These are phyloP conservation scores for Chanos chanos DNA, from an alignment of 2,797 vertebrate genomes.

Conservation along the genomic window DNA sequence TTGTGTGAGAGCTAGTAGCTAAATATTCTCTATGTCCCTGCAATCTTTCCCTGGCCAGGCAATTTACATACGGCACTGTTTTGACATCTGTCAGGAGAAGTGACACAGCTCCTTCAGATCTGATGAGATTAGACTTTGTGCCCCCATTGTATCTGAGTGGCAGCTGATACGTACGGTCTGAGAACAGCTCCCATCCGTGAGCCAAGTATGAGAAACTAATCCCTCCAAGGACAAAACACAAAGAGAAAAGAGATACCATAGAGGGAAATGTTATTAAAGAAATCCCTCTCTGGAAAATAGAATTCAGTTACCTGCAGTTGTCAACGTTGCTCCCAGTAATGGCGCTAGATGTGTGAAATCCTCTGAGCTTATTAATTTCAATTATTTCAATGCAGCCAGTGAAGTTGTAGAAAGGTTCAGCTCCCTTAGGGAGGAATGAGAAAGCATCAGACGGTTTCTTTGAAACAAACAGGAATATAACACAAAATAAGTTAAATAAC, in stretches of 20 bases:
- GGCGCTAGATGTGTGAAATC: conserved; percentile 70
- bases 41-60: conserved; percentile 7
- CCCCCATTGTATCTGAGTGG: conserved; percentile 11
- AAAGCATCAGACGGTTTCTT: conserved; percentile 36
- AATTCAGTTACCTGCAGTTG: conserved; percentile 77
- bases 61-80: conserved; percentile 1
- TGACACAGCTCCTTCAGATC: neutral
- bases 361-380: conserved; percentile 74
- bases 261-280: neutral
- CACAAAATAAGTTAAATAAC: neutral
- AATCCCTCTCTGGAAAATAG: conserved; percentile 24
- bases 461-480: conserved; percentile 19
- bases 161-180: conserved; percentile 4
- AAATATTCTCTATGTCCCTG: neutral
- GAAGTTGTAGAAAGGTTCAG: conserved; percentile 75
- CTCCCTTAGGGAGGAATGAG: conserved; percentile 57
- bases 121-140: conserved; percentile 17
- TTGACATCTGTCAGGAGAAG: conserved; percentile 15
- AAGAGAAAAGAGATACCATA: neutral
- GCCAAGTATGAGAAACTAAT: neutral
- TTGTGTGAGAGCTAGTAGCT: conserved; percentile 1
- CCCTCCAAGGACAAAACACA: neutral
- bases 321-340: conserved; percentile 67
- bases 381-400: conserved; percentile 81
- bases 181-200: neutral